A percentile compares a stretch with the other conserved stretches of the same genome.
phyloP scores from a whole-genome alignment of 2,888 invertebrate genomes.

The Pachliopta kotzebuea region DNA sequence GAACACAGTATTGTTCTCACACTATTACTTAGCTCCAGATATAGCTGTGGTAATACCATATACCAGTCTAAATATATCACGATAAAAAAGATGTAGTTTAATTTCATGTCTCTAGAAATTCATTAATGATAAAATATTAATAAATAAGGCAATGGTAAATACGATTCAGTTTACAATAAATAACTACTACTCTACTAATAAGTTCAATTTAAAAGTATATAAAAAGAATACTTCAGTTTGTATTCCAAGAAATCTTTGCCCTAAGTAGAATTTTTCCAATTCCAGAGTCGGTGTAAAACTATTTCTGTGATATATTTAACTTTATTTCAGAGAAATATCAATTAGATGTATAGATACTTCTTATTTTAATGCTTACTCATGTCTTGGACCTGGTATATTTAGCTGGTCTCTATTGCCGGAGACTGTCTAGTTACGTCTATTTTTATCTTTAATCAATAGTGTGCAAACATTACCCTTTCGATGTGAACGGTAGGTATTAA shows the following conservation, averaged over 20 bases:
- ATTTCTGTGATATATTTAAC: conserved; percentile 1
- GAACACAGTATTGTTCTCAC: background rate
- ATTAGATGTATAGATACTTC: background rate
- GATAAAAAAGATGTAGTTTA: background rate
- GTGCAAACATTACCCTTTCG: no score
- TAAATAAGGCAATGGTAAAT: background rate
- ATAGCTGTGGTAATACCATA: background rate
- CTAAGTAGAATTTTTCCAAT: conserved; percentile 1
- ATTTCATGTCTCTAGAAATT: background rate
- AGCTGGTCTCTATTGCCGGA: no score
- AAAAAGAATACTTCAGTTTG: background rate
- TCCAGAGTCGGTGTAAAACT: background rate
- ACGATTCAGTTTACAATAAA: background rate
- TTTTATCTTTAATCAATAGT: no score
- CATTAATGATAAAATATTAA: background rate
- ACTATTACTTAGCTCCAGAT: background rate
- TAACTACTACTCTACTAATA: no score
- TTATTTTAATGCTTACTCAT: background rate
- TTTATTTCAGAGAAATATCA: background rate
- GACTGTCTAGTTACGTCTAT: no score
- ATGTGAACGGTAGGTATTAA: no score
- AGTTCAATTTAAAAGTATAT: conserved; percentile 9
- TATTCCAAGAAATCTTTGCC: conserved; percentile 2
- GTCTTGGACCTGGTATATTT: background rate
- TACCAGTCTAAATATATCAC: background rate